Evolutionary conservation across 1,140 invertebrate genomes (phyloP).

Genomic region (Drosophila rhopaloa): DNA sequence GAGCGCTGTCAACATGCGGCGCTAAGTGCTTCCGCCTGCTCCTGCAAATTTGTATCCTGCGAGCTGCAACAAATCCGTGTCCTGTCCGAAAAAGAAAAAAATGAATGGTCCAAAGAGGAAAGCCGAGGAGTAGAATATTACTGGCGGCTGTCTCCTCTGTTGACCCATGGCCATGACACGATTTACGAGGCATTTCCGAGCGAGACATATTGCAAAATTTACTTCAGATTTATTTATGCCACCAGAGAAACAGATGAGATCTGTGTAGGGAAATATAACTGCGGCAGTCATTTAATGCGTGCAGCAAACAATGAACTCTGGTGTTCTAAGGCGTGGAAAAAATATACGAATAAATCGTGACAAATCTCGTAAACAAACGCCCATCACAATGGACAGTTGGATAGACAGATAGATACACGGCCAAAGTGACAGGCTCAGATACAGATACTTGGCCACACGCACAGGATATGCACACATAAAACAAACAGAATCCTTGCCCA

Average conservation of each 20-base stretch:
- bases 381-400: conserved; percentile 74
- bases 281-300: conserved; percentile 66
- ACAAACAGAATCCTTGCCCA: conserved; percentile 64
- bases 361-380: conserved; percentile 75
- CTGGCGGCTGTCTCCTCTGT: conserved; percentile 55
- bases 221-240: conserved; percentile 84
- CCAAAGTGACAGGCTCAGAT: conserved; percentile 53
- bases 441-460: conserved; percentile 33
- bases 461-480: conserved; percentile 57
- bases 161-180: conserved; percentile 76
- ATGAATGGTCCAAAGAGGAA: conserved; percentile 29
- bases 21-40: conserved; percentile 73
- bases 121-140: conserved; percentile 64
- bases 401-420: conserved; percentile 70
- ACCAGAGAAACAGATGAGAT: conserved; percentile 34
- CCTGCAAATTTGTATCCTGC: conserved; percentile 78
- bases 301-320: conserved; percentile 72
- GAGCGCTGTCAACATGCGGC: conserved; percentile 74
- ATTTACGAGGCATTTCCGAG: conserved; percentile 83
- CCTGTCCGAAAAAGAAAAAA: conserved; percentile 35
- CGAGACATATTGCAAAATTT: conserved; percentile 83
- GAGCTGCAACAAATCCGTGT: conserved; percentile 76
- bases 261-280: conserved; percentile 39
- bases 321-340: conserved; percentile 19
- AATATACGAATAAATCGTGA: conserved; percentile 77